These are phyloP conservation scores for Drosophila algonquin DNA, from an alignment of 2,888 invertebrate genomes.

Conservation along the genomic window DNA sequence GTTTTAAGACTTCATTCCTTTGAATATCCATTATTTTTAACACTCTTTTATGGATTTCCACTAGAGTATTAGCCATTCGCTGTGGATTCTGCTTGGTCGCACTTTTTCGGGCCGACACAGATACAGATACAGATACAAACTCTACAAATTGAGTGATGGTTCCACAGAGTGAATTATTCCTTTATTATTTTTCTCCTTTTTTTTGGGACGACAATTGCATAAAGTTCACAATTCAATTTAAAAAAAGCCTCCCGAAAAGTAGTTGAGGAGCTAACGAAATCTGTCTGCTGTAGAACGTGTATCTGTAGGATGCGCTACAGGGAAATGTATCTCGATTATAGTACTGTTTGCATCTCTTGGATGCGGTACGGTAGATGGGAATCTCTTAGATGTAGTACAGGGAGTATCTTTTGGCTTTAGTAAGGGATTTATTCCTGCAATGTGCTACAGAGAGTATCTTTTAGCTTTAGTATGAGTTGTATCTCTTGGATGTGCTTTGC, in stretches of 20 bases:
- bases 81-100: background rate
- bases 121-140: conserved; percentile 25
- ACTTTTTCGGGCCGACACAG: conserved; percentile 16
- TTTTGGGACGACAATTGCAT: conserved; percentile 6
- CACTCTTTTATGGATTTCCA: background rate
- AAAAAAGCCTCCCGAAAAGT: conserved; percentile 17
- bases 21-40: background rate
- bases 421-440: background rate
- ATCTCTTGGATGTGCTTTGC: too few species aligned
- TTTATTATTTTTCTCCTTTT: conserved; percentile 5
- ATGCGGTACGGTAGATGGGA: background rate
- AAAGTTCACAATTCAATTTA: conserved; percentile 37
- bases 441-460: too few species aligned
- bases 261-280: conserved; percentile 46
- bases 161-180: conserved; percentile 30
- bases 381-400: background rate
- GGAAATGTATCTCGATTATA: background rate
- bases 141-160: conserved; percentile 41
- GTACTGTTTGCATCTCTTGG: background rate
- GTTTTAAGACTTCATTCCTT: background rate
- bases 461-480: background rate
- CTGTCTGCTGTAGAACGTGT: background rate
- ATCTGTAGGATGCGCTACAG: background rate
- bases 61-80: conserved; percentile 5
- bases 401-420: background rate